Evolutionary conservation across 2,888 invertebrate species (phyloP).

Genomic region (Pemphredon lugubris): DNA sequence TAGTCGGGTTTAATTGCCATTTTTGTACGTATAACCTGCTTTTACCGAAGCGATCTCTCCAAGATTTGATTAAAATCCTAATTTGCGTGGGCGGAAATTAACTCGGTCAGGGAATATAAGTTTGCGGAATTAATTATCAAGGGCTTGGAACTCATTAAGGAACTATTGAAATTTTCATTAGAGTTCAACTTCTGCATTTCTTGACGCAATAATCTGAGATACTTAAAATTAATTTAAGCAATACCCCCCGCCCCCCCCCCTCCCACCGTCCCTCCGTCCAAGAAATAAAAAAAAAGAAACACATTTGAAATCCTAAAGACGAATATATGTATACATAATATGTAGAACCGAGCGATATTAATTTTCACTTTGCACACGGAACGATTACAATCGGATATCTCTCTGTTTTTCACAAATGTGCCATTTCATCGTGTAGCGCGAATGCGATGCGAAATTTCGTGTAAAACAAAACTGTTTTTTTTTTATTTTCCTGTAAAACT

Average conservation of each 20-base stretch:
- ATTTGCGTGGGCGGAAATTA: conserved; percentile 58
- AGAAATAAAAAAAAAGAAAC: too few species aligned
- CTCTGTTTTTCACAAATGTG: too few species aligned
- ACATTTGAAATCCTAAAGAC: too few species aligned
- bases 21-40: conserved; percentile 37
- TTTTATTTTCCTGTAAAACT: too few species aligned
- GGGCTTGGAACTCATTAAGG: conserved; percentile 50
- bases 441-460: too few species aligned
- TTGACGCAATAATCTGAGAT: conserved; percentile 36
- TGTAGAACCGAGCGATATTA: too few species aligned
- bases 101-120: conserved; percentile 57
- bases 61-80: conserved; percentile 61
- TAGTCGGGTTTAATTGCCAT: conserved; percentile 48
- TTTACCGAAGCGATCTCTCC: conserved; percentile 29
- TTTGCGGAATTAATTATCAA: conserved; percentile 60
- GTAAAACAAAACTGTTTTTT: too few species aligned
- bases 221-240: conserved; percentile 34
- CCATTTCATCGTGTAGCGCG: too few species aligned
- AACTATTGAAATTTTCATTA: conserved; percentile 61
- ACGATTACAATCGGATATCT: too few species aligned
- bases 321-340: too few species aligned
- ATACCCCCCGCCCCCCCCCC: not conserved
- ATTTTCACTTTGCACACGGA: too few species aligned
- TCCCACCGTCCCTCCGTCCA: too few species aligned
- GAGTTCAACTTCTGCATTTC: conserved; percentile 51